Evolutionary conservation across 2,797 vertebrate genomes (phyloP).

Genomic region (Eleutherodactylus coqui): DNA sequence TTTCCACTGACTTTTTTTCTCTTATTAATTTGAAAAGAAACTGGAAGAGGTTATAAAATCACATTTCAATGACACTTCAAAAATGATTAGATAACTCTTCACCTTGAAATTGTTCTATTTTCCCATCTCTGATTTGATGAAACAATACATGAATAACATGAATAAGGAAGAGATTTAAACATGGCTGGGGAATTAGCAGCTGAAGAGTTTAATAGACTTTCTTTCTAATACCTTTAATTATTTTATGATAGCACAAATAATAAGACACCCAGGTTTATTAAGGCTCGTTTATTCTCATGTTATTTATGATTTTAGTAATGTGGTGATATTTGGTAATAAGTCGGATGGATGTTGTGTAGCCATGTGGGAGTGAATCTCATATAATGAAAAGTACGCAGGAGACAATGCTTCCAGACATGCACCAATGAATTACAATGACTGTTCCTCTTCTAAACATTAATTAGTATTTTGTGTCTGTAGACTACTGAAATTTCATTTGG

Average conservation of each 20-base stretch:
- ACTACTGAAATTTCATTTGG: background rate
- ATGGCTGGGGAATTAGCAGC: conserved; percentile 41
- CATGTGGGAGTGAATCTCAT: conserved; percentile 16
- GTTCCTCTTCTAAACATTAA: background rate
- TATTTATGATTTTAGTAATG: background rate
- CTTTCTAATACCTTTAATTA: conserved; percentile 49
- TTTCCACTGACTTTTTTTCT: conserved; percentile 2
- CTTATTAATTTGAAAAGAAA: conserved; percentile 29
- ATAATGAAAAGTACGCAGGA: background rate
- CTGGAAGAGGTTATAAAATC: conserved; percentile 43
- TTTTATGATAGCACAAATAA: conserved; percentile 35
- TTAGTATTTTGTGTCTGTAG: background rate
- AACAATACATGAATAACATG: conserved; percentile 46
- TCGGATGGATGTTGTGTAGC: background rate
- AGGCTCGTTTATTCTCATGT: background rate
- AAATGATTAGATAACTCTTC: conserved; percentile 48
- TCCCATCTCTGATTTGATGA: conserved; percentile 36
- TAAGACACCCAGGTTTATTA: conserved; percentile 1
- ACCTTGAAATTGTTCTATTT: conserved; percentile 47
- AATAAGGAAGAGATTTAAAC: conserved; percentile 34
- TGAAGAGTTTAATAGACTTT: conserved; percentile 53
- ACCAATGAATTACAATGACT: background rate
- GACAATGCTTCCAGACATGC: background rate
- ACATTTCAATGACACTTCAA: conserved; percentile 52
- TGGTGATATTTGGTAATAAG: background rate